Conservation (phyloP, 2,888 invertebrate genomes). For the Scaptomyza polygonia region DNA sequence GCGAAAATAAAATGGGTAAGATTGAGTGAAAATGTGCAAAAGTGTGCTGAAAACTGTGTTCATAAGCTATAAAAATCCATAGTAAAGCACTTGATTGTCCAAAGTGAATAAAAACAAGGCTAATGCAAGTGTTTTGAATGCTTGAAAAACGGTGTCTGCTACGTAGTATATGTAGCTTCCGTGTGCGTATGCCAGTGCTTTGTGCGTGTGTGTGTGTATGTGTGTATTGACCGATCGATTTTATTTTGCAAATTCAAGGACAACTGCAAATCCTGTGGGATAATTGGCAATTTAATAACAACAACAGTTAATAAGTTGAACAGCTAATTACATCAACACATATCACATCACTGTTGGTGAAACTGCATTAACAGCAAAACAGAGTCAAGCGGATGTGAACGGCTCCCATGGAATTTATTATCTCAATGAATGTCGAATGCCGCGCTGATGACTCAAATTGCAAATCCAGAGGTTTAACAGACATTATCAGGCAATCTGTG, state of each 20-base stretch:
- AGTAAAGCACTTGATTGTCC: not conserved
- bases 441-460: constrained; percentile 65
- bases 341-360: constrained; percentile 15
- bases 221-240: constrained; percentile 77
- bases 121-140: constrained; percentile 28
- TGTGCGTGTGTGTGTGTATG: constrained; percentile 35
- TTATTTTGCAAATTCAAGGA: constrained; percentile 80
- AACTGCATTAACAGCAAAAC: constrained; percentile 34
- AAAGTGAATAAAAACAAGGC: constrained; percentile 3
- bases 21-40: constrained; percentile 65
- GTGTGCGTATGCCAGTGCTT: constrained; percentile 36
- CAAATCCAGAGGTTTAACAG: constrained; percentile 54
- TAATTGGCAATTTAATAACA: constrained; percentile 34
- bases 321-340: constrained; percentile 6
- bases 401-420: constrained; percentile 60
- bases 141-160: constrained; percentile 46
- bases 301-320: constrained; percentile 10
- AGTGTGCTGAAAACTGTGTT: constrained; percentile 25
- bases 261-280: constrained; percentile 72
- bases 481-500: constrained; percentile 57
- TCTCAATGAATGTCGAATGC: constrained; percentile 59
- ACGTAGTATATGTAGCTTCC: constrained; percentile 49
- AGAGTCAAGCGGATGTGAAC: constrained; percentile 48
- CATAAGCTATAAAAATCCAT: constrained; percentile 2
- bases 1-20: constrained; percentile 76